These are phyloP conservation scores for Montipora foliosa DNA, from an alignment of 64 coral and sea anemone genomes.

Conservation along the genomic window DNA sequence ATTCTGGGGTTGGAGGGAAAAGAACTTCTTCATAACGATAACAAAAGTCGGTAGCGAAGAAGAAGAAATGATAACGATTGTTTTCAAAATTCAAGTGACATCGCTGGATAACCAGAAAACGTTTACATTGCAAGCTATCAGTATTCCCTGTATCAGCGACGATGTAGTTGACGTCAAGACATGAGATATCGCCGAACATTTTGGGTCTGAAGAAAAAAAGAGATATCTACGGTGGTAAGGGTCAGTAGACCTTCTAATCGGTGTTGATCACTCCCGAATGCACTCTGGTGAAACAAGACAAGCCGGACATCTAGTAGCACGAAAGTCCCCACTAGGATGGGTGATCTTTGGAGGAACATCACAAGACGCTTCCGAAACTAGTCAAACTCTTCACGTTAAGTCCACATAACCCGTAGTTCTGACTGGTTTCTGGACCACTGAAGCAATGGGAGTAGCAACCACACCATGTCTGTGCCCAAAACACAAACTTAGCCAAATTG, in stretches of 20 bases:
- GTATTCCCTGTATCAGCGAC: slow-evolving; percentile 60
- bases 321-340: slow-evolving; percentile 57
- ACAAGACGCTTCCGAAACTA: background rate
- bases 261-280: slow-evolving; percentile 34
- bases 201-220: background rate
- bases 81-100: slow-evolving; percentile 64
- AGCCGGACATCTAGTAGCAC: slow-evolving; percentile 2
- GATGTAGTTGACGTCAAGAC: slow-evolving; percentile 35
- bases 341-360: slow-evolving; percentile 49
- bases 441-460: slow-evolving; percentile 18
- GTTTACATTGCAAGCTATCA: background rate
- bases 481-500: slow-evolving; percentile 26
- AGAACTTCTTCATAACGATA: slow-evolving; percentile 41
- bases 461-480: slow-evolving; percentile 16
- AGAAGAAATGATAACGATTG: slow-evolving; percentile 63
- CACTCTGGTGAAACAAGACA: slow-evolving; percentile 42
- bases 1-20: slow-evolving; percentile 43
- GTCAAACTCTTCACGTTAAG: background rate
- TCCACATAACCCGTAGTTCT: slow-evolving; percentile 1
- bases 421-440: slow-evolving; percentile 46
- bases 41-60: slow-evolving; percentile 71
- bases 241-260: slow-evolving; percentile 19
- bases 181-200: background rate
- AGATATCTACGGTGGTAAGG: slow-evolving; percentile 5
- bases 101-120: slow-evolving; percentile 21